Conservation (phyloP, 2,888 invertebrate genomes). For the Eudasyphora cyanicolor region DNA sequence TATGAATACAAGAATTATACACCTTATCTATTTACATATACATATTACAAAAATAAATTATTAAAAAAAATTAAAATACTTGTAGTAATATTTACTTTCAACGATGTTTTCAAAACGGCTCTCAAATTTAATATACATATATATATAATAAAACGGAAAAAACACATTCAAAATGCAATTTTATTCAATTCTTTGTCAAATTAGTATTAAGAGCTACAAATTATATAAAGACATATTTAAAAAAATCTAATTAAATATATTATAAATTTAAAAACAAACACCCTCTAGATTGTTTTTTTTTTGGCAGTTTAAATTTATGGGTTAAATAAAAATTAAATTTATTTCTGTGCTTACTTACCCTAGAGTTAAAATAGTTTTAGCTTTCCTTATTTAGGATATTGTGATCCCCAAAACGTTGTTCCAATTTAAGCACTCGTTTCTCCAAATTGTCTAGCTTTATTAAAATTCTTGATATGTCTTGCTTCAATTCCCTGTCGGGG, state of each 20-base stretch:
- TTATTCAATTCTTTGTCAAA: conserved; percentile 47
- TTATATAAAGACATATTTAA: conserved; percentile 16
- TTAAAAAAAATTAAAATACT: background rate
- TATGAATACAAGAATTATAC: conserved; percentile 25
- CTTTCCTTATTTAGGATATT: conserved; percentile 8
- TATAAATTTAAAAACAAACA: conserved; percentile 8
- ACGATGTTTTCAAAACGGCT: conserved; percentile 6
- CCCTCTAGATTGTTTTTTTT: background rate
- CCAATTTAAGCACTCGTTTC: conserved; percentile 57
- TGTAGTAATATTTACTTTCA: background rate
- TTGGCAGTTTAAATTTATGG: too few relatives aligned
- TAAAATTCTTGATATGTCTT: too few relatives aligned
- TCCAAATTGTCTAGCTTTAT: conserved; percentile 51
- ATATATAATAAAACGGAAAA: background rate
- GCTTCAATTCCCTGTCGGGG: conserved; percentile 33
- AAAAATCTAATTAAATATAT: conserved; percentile 41
- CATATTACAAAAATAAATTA: background rate
- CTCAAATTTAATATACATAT: conserved; percentile 20
- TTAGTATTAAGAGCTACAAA: conserved; percentile 40
- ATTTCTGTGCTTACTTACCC: too few relatives aligned
- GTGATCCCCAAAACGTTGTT: conserved; percentile 48
- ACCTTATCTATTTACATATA: conserved; percentile 28
- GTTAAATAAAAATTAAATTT: too few relatives aligned
- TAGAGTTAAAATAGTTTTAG: too few relatives aligned
- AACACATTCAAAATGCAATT: conserved; percentile 29